Conservation (phyloP, 2,888 invertebrate genomes). For the Cylloceria caligata region DNA sequence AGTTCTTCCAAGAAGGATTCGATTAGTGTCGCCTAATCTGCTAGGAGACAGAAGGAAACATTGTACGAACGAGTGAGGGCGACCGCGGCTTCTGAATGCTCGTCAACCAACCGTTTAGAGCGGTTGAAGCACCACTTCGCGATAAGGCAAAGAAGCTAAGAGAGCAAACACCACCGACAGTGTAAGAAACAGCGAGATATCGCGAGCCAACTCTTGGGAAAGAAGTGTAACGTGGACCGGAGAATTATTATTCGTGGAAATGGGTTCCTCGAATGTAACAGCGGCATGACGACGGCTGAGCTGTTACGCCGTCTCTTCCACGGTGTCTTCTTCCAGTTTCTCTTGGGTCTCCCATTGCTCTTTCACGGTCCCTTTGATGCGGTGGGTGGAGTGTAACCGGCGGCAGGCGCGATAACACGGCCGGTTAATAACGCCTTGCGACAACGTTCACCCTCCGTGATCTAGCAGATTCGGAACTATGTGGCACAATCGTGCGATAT, state of each 20-base stretch:
- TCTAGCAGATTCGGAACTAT: conserved; percentile 23
- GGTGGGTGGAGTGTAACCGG: conserved; percentile 6
- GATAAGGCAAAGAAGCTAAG: conserved; percentile 46
- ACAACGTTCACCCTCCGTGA: conserved; percentile 33
- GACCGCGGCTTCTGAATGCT: background rate
- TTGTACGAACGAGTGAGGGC: conserved; percentile 15
- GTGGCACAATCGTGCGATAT: background rate
- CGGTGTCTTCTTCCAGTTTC: conserved; percentile 21
- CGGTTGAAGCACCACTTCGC: conserved; percentile 2
- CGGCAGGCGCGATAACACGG: conserved; percentile 30
- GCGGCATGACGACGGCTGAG: conserved; percentile 1
- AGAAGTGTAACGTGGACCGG: conserved; percentile 30
- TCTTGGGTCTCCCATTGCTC: conserved; percentile 22
- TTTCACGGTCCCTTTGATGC: conserved; percentile 57
- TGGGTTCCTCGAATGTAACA: conserved; percentile 46
- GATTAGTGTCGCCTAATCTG: conserved; percentile 49
- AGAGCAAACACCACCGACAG: conserved; percentile 34
- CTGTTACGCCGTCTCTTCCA: background rate
- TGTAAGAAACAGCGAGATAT: background rate
- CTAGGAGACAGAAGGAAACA: conserved; percentile 30
- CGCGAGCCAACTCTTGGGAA: conserved; percentile 35
- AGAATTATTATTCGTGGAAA: conserved; percentile 62
- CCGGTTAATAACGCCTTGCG: conserved; percentile 21
- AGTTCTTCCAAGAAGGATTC: conserved; percentile 36
- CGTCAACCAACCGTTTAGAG: conserved; percentile 35